Conservation (phyloP, 2,888 invertebrate species). For the Tetragonisca angustula region DNA sequence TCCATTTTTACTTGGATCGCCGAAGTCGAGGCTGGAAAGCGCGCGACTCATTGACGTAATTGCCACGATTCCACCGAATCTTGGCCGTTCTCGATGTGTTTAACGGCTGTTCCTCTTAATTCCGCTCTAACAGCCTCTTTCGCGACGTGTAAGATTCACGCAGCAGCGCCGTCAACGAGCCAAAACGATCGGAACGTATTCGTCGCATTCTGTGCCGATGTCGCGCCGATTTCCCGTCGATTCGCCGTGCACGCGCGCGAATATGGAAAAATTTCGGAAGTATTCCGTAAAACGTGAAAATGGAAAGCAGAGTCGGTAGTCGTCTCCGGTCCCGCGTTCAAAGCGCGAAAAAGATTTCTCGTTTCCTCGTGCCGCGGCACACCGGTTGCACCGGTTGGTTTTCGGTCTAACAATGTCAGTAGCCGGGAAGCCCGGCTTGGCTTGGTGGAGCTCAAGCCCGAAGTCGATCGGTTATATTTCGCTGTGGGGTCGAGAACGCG, state of each 20-base stretch:
- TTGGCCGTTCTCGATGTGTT: constrained; percentile 50
- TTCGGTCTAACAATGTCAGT: constrained; percentile 15
- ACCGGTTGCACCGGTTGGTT: neutral
- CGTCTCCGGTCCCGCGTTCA: constrained; percentile 26
- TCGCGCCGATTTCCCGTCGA: neutral
- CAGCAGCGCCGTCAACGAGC: constrained; percentile 16
- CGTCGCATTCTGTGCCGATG: constrained; percentile 3
- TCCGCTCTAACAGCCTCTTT: constrained; percentile 61
- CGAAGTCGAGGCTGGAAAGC: constrained; percentile 29
- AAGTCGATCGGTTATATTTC: constrained; percentile 28
- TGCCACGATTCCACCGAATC: constrained; percentile 44
- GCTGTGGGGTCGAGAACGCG: constrained; percentile 12
- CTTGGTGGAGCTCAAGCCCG: constrained; percentile 12
- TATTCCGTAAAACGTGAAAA: constrained; percentile 1
- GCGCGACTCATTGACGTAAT: constrained; percentile 2
- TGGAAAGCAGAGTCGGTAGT: neutral
- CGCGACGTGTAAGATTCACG: constrained; percentile 54
- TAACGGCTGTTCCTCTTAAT: constrained; percentile 64
- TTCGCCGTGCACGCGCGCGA: neutral
- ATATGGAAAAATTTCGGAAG: constrained; percentile 12
- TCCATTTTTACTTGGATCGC: constrained; percentile 38
- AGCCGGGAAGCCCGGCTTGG: constrained; percentile 11
- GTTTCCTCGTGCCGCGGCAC: neutral
- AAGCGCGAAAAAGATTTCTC: constrained; percentile 18
- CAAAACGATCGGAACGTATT: constrained; percentile 37